A percentile compares a stretch with the other conserved stretches of the same genome.
These are phyloP conservation scores for Odontophorus gujanensis DNA, from an alignment of 2,113 vertebrate genomes.

Conservation along the genomic window DNA sequence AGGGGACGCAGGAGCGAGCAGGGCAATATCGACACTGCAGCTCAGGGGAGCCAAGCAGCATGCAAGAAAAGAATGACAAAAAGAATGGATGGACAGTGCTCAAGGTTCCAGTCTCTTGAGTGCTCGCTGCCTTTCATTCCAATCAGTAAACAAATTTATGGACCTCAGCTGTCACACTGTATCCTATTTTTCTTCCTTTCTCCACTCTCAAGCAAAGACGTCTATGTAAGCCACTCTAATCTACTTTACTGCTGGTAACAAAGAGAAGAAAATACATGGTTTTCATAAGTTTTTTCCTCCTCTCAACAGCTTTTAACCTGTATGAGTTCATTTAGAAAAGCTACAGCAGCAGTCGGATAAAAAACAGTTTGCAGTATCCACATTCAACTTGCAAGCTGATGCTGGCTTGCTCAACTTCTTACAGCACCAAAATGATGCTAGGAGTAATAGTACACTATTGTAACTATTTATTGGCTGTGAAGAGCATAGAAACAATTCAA, in stretches of 20 bases:
- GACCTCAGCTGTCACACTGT: neutral
- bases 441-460: neutral
- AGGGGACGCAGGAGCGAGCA: fast-evolving
- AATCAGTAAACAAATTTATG: neutral
- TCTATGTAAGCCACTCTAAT: neutral
- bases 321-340: neutral
- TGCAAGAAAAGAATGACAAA: neutral
- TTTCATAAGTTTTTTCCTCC: neutral
- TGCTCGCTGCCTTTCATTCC: neutral
- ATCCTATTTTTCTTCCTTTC: neutral
- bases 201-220: neutral
- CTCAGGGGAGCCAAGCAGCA: neutral
- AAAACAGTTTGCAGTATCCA: neutral
- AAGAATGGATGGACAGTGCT: neutral
- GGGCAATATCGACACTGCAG: fast-evolving
- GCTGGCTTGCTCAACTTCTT: neutral
- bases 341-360: neutral
- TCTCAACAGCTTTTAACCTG: neutral
- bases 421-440: neutral
- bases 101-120: neutral
- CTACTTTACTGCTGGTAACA: neutral
- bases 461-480: neutral
- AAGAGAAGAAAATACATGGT: neutral
- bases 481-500: neutral
- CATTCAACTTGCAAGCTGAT: neutral